phyloP scores from a whole-genome alignment of 2,113 vertebrate species.

The Gasterosteus aculeatus region DNA sequence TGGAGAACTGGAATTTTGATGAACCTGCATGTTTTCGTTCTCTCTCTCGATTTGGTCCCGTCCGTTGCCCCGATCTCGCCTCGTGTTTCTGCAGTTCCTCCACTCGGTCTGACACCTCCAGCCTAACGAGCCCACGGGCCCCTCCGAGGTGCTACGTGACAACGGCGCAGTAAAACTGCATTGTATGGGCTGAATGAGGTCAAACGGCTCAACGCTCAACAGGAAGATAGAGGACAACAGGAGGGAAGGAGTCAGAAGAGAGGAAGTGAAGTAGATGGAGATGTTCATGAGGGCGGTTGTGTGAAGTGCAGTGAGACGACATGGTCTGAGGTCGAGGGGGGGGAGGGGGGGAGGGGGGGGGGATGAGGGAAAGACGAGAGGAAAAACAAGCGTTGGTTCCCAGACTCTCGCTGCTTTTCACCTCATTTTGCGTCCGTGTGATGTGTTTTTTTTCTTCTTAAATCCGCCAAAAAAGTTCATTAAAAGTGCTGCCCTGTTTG shows the following conservation, averaged over 20 bases:
- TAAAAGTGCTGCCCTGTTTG: constrained; percentile 67
- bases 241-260: constrained; percentile 11
- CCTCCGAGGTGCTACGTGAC: constrained; percentile 14
- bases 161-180: constrained; percentile 40
- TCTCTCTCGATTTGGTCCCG: background rate
- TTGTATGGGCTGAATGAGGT: constrained; percentile 30
- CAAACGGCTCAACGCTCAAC: constrained; percentile 28
- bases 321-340: background rate
- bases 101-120: constrained; percentile 31
- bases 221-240: constrained; percentile 31
- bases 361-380: constrained; percentile 55
- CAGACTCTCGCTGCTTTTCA: constrained; percentile 61
- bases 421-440: constrained; percentile 47
- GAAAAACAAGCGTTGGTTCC: constrained; percentile 67
- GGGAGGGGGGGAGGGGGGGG: background rate
- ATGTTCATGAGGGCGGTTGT: constrained; percentile 14
- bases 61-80: no score
- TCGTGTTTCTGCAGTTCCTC: constrained; percentile 20
- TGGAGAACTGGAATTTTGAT: background rate
- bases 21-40: background rate
- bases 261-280: constrained; percentile 23
- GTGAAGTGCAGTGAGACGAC: constrained; percentile 15
- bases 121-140: constrained; percentile 27
- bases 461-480: constrained; percentile 60
- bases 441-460: constrained; percentile 60